Base-by-base conservation (phyloP, 1,140 invertebrate species). In the Drosophila pruinosa region DNA sequence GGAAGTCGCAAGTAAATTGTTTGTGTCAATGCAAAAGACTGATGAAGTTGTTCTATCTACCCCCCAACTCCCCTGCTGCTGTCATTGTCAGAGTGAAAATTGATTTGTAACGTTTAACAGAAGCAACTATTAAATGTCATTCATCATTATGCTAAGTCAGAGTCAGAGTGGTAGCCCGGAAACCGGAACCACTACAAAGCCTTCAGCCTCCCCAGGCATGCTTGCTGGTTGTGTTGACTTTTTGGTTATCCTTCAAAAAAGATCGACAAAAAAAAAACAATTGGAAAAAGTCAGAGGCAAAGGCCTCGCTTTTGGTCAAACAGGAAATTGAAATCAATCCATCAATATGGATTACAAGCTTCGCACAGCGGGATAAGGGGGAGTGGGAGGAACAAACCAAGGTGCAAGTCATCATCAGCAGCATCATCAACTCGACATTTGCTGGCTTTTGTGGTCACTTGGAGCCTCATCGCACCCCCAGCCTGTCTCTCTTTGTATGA, bases 261-360 rank as follows among this genome's bases (percentile, higher is more conserved):
- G n/a, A n/a, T n/a, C n/a, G n/a, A n/a, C n/a, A n/a, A n/a, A n/a
- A n/a, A n/a, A n/a, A n/a, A n/a, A 75, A 72, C 69, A 76, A 76
- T 68, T 72, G 57, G 24, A 59, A 72, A 72, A 68, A 72, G 64
- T 68, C 70, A 54, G 68, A 67, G 15, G 62, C 71, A 59, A n/a
- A n/a, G 26, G 15, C 19, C 21, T 15, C 24, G 31, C n/a, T 41
- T 31, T 61, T 47, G 62, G 43, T 50, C 68, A 75, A 86, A 86
- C 80, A 90, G 89, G 89, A 90, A 90, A 90, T 90, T 90, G 85
- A 90, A 90, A 90, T 90, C 89, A 90, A 90, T 90, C 89, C 89
- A 90, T 90, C 89, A 90, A 89, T 78, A 90, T 89, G 83, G 86
- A 89, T 86, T 86, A 88, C 82, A 86, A 62, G 63, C n/a, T n/a